These are phyloP conservation scores for Rhyacichthys aspro DNA, from an alignment of 2,797 vertebrate species.

Conservation along the genomic window DNA sequence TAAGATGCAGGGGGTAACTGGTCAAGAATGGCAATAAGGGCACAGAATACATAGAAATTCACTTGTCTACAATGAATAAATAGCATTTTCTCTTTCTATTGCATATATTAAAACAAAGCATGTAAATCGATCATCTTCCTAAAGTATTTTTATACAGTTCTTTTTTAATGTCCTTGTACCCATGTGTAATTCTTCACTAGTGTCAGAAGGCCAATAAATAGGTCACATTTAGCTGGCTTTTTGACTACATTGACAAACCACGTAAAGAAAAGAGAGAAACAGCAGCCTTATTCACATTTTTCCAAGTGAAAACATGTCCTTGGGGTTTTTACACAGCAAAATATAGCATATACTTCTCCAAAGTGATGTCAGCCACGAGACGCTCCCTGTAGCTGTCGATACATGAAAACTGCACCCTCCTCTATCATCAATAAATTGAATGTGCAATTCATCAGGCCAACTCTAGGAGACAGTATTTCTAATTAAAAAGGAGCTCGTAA, in stretches of 20 bases:
- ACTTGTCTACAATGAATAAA: no score
- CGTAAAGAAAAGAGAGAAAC: constrained; percentile 21
- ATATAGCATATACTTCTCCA: constrained; percentile 50
- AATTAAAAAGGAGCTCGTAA: constrained; percentile 87
- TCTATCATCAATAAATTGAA: constrained; percentile 70
- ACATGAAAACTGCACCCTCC: constrained; percentile 35
- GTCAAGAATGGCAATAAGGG: constrained; percentile 39
- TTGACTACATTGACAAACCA: constrained; percentile 9
- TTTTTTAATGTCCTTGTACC: no score
- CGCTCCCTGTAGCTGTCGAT: constrained; percentile 52
- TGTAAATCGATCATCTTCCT: no score
- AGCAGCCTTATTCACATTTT: constrained; percentile 20
- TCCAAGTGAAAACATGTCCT: constrained; percentile 55
- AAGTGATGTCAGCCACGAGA: constrained; percentile 37
- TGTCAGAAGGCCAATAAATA: no score
- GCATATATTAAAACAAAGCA: no score
- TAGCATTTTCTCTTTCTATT: no score
- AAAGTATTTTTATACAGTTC: no score
- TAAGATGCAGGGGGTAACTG: constrained; percentile 31
- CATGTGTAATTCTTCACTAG: no score
- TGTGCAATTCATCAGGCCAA: constrained; percentile 80
- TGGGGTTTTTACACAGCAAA: constrained; percentile 45
- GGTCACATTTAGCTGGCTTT: neutral
- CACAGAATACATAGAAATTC: no score
- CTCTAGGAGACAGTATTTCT: constrained; percentile 84